Evolutionary conservation across 1,140 invertebrate species (phyloP).

Genomic region (Cephus cinctus): DNA sequence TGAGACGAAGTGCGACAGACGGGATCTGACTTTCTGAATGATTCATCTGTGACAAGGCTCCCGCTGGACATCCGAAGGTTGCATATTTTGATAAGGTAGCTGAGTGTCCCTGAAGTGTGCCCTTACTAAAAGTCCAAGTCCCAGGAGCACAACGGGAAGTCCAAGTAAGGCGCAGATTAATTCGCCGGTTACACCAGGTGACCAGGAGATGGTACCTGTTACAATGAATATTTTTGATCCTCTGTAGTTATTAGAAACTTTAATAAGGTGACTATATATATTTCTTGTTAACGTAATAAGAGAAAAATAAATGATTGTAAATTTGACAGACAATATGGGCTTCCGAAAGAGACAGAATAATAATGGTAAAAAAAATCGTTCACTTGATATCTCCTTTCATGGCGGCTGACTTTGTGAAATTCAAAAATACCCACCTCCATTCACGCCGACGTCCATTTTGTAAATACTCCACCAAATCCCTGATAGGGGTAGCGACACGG

Average conservation of each 20-base stretch:
- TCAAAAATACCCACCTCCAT: slow-evolving; percentile 35
- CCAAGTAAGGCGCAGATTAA: slow-evolving; percentile 61
- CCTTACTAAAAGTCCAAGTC: slow-evolving; percentile 56
- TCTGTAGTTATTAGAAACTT: too few species aligned
- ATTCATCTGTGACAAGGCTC: slow-evolving; percentile 49
- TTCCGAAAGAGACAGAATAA: too few species aligned
- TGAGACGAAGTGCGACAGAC: too few species aligned
- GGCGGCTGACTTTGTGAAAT: not conserved
- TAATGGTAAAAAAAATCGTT: not conserved
- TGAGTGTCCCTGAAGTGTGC: slow-evolving; percentile 55
- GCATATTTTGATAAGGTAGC: slow-evolving; percentile 27
- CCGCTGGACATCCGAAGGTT: slow-evolving; percentile 32
- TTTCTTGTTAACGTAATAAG: too few species aligned
- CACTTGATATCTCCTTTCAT: not conserved
- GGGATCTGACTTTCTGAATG: too few species aligned
- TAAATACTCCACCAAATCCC: slow-evolving; percentile 66
- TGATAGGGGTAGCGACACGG: slow-evolving; percentile 57
- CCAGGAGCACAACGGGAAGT: slow-evolving; percentile 59
- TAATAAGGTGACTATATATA: too few species aligned
- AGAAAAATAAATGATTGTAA: too few species aligned
- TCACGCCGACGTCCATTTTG: slow-evolving; percentile 44
- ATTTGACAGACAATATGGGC: too few species aligned
- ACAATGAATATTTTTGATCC: slow-evolving; percentile 14
- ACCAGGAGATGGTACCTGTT: slow-evolving; percentile 55
- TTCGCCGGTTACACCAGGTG: slow-evolving; percentile 60